Conservation (phyloP, 2,797 vertebrate species). For the Enteromius trimaculatus region DNA sequence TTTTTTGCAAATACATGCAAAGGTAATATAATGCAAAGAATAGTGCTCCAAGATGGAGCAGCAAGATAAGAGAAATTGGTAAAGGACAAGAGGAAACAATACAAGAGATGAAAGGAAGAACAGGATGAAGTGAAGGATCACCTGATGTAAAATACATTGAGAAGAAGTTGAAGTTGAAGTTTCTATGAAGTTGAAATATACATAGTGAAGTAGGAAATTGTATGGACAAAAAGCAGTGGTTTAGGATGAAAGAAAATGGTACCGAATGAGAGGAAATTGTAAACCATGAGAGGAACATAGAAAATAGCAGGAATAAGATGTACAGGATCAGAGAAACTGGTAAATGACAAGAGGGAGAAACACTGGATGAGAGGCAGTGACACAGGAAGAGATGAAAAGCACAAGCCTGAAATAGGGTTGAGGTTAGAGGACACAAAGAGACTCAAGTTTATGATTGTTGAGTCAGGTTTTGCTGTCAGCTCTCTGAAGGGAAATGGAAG, state of each 20-base stretch:
- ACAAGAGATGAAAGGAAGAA: not conserved
- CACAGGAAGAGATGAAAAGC: not conserved
- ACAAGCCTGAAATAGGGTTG: not conserved
- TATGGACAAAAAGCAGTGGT: not conserved
- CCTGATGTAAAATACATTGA: not conserved
- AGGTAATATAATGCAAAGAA: too few relatives aligned
- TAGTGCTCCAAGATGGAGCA: not conserved
- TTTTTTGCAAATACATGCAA: too few relatives aligned
- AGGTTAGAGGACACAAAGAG: constrained; percentile 14
- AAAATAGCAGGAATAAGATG: not conserved
- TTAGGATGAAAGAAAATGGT: not conserved
- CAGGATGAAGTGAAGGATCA: not conserved
- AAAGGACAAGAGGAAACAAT: not conserved
- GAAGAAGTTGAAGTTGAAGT: too few relatives aligned
- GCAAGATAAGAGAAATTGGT: not conserved
- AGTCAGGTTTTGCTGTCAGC: constrained; percentile 10
- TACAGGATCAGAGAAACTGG: not conserved
- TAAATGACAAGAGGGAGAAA: not conserved
- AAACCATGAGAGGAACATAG: not conserved
- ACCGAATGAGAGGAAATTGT: not conserved
- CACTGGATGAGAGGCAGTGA: not conserved
- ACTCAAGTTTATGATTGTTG: constrained; percentile 12
- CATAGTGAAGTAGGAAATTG: not conserved
- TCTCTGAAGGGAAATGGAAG: constrained; percentile 22
- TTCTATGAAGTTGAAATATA: not conserved